Evolutionary conservation across 2,797 vertebrate genomes (phyloP).

Genomic region (Hafferia zeledoni): DNA sequence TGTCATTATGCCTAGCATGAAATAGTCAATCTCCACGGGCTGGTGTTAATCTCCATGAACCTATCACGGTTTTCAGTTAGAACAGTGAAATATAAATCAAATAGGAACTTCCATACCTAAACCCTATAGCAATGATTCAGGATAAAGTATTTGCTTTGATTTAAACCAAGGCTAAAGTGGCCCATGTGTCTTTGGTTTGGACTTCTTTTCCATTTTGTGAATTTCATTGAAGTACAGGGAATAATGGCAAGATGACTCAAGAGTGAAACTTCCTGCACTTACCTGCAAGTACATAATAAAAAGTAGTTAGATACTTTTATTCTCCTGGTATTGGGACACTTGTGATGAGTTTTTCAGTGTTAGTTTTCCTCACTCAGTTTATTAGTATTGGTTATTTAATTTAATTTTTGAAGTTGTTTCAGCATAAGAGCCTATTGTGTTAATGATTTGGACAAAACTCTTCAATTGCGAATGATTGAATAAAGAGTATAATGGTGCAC

Average conservation of each 20-base stretch:
- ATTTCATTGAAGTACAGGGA: neutral
- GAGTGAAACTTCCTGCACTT: neutral
- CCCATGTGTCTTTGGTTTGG: neutral
- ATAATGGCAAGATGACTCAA: neutral
- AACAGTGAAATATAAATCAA: neutral
- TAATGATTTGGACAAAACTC: neutral
- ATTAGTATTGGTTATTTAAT: neutral
- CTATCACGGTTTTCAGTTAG: neutral
- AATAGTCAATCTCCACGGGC: rapidly evolving
- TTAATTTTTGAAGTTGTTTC: neutral
- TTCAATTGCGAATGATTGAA: neutral
- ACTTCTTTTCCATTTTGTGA: neutral
- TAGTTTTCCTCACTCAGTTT: neutral
- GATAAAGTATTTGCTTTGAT: neutral
- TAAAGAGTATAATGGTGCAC: neutral
- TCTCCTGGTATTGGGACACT: neutral
- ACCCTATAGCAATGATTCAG: neutral
- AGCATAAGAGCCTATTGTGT: neutral
- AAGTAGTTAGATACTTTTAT: neutral
- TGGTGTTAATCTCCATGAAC: neutral
- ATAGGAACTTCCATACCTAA: neutral
- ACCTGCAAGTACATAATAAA: neutral
- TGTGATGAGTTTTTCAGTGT: neutral
- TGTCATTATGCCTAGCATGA: neutral
- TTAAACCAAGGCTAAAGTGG: neutral